Conservation (phyloP, 1,140 invertebrate species). For the Sinella curviseta region DNA sequence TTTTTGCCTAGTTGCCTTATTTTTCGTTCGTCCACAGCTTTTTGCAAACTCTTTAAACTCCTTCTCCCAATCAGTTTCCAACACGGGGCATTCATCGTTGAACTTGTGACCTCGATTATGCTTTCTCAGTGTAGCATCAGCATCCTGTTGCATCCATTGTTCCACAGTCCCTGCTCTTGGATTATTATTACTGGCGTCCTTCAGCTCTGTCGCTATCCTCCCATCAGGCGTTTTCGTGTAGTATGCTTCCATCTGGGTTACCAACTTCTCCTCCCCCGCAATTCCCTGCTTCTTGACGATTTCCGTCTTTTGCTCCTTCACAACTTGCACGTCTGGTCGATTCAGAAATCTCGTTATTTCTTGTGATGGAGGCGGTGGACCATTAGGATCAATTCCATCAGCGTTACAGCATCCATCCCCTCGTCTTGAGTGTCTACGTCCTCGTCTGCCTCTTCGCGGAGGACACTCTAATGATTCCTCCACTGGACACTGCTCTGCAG, state of each 20-base stretch:
- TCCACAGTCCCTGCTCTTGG: background rate
- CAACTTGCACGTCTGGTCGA: background rate
- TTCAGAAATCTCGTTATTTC: background rate
- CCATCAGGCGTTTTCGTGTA: background rate
- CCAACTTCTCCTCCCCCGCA: background rate
- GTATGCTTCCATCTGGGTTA: background rate
- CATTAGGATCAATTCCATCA: background rate
- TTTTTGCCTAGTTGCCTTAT: background rate
- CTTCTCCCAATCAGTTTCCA: background rate
- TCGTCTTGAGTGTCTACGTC: background rate
- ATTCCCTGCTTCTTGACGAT: background rate
- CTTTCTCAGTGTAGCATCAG: background rate
- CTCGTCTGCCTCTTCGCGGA: background rate
- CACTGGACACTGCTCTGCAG: background rate
- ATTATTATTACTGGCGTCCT: too few relatives aligned
- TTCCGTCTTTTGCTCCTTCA: background rate
- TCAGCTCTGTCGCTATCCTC: too few relatives aligned
- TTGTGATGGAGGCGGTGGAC: background rate
- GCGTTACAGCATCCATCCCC: too few relatives aligned
- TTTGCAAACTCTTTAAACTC: background rate
- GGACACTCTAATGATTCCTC: background rate
- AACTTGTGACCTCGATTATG: background rate
- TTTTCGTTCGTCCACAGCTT: background rate
- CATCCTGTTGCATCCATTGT: background rate
- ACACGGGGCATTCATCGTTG: background rate